Conservation (phyloP, 30 jellyfish, hydroid and myxozoan genomes). For the Aurelia sp. region DNA sequence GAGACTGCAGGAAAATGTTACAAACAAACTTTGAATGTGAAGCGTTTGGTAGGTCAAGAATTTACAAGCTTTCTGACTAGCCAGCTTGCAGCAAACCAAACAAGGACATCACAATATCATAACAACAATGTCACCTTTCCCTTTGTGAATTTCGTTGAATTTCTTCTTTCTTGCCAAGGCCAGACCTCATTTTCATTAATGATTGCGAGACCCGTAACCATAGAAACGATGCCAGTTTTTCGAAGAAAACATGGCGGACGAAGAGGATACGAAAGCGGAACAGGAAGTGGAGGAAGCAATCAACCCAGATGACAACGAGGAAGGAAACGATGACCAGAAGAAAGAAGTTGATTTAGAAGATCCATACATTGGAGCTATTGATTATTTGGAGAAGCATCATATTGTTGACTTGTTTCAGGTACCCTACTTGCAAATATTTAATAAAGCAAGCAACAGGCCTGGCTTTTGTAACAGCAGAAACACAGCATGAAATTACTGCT, state of each 20-base stretch:
- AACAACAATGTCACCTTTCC: too few relatives aligned
- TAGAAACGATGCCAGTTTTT: neutral
- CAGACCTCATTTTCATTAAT: neutral
- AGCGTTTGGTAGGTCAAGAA: too few relatives aligned
- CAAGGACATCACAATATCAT: too few relatives aligned
- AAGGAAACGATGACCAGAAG: neutral
- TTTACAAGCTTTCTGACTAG: too few relatives aligned
- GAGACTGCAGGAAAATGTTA: too few relatives aligned
- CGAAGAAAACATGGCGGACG: slow-evolving; percentile 56
- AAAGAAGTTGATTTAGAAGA: slow-evolving; percentile 7
- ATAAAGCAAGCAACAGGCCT: too few relatives aligned
- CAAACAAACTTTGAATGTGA: too few relatives aligned
- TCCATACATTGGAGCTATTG: slow-evolving; percentile 48
- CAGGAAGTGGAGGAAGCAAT: neutral
- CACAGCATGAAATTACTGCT: too few relatives aligned
- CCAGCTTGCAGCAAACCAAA: too few relatives aligned
- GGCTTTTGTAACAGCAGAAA: too few relatives aligned
- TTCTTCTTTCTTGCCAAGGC: neutral
- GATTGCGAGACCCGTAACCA: slow-evolving; percentile 33
- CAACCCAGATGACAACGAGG: neutral
- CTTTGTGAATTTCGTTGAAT: neutral
- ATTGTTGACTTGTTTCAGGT: slow-evolving; percentile 45
- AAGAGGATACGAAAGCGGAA: neutral
- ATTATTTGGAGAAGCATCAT: slow-evolving; percentile 24
- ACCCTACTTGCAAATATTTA: too few relatives aligned